Evolutionary conservation across 2,797 vertebrate genomes (phyloP), one percentile per base, ranked within the genome.

Genomic region (Scomberomorus guttatus): DNA sequence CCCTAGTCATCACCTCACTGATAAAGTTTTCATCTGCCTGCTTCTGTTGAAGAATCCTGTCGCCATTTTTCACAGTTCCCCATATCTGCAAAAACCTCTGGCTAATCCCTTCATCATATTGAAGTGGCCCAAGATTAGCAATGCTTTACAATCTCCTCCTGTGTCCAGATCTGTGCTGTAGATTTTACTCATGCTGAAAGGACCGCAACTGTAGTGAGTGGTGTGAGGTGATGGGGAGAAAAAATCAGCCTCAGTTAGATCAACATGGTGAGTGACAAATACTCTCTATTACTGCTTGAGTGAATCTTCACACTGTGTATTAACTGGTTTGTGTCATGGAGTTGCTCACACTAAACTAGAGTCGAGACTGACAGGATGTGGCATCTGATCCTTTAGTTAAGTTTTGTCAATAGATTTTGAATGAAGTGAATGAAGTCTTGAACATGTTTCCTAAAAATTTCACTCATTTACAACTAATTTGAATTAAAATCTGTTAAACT

Each of bases 71-170:
- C 44, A 25, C 42, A 54, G 11, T 46, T 60, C 32, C 20, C 27
- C 2, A 0, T 25, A 27, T 37, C 27, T 72, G 48, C 14, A 52
- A 34, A 67, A 72, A 68, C 48, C 27, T 55, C 77, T 55, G 51
- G 59, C 50, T 83, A 85, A 89, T 77, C 65, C 76, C 81, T 52
- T 86, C 84, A 86, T 91, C 76, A 82, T 75, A 72, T 22, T 81
- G 68, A 89, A 90, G 85, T 81, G 79, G 72, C 64, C 83, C 20
- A 89, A 50, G 73, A 88, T 89, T 76, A 79, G 57, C 54, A 20
- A 62, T 50, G 22, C 77, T 80, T 67, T 64, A 46, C 57, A 82
- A 59, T 82, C 70, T 75, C 51, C 56, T 68, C 60, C 29, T 32
- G 63, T 20, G 82, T 72, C 70, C 46, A 59, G 12, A 82, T 83